Evolutionary conservation across 2,797 vertebrate species (phyloP), one percentile per base, ranked within the genome.

Genomic region (Sebastes matsubarae): DNA sequence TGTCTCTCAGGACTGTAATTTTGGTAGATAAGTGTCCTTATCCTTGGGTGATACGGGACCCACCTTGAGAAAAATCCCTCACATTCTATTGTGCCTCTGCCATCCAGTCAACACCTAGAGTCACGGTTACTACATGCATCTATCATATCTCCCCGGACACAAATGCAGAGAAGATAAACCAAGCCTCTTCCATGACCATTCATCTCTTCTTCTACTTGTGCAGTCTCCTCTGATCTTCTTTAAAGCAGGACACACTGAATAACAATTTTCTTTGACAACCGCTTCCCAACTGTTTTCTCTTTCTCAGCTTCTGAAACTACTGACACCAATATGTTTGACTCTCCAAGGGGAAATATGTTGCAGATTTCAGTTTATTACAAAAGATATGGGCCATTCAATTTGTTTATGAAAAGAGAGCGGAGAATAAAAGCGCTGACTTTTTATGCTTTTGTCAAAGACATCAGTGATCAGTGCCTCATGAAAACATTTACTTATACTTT

Each of bases 11-110:
- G 85, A 74, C 77, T 14, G 64, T 77, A 83, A 76, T 90, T 83
- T 86, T 83, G 82, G 24, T 46, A 88, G 88, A 88, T 89, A 84
- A 93, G 89, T 88, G 73, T 88, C 81, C 88, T 87, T 72, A 88
- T 91, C 83, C 87, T 88, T 46, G 29, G 83, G 77, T 86, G 70
- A 90, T 79, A 66, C 12, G 52, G 81, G 81, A 79, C 77, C 85
- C 79, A 86, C 87, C 86, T 89, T 86, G 83, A 93, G 27, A 16
- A 8, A 82, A 88, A 87, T 84, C 64, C 79, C 80, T 88, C 71
- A 80, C 66, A 63, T 91, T 92, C 79, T 87, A 76, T 88, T 89
- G 80, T 81, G 58, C 67, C 54, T 76, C 42, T 52, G 74, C 79
- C 42, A 69, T 74, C 46, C 36, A 67, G 74, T 86, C 67, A 69